These are phyloP conservation scores for Agapostemon virescens DNA, from an alignment of 2,888 invertebrate genomes.

Conservation along the genomic window DNA sequence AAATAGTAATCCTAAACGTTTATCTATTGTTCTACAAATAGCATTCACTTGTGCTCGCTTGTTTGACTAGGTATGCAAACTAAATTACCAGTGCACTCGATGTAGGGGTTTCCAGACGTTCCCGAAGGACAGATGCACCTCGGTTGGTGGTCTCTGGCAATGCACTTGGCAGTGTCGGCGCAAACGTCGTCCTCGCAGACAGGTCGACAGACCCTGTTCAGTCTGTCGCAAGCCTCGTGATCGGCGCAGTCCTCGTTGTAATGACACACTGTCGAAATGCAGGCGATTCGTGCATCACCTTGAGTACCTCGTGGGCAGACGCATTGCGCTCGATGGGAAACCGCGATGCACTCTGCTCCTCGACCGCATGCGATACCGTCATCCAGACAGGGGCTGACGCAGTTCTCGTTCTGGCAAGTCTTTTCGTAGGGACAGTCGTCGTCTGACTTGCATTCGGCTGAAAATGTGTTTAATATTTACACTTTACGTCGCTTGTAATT, in stretches of 20 bases:
- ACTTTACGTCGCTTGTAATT: not conserved
- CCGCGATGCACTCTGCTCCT: slow-evolving; percentile 88
- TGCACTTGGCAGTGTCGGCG: slow-evolving; percentile 89
- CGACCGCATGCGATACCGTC: slow-evolving; percentile 88
- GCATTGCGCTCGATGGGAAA: slow-evolving; percentile 90
- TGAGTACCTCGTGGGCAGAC: slow-evolving; percentile 92
- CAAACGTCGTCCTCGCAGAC: slow-evolving; percentile 92
- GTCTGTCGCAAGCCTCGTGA: slow-evolving; percentile 90
- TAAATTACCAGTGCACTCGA: slow-evolving; percentile 83
- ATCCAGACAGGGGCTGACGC: slow-evolving; percentile 88
- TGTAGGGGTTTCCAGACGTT: slow-evolving; percentile 89
- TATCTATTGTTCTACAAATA: not conserved
- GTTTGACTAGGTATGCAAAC: not conserved
- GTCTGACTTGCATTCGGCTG: slow-evolving; percentile 91
- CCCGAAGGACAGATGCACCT: slow-evolving; percentile 89
- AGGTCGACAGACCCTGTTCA: slow-evolving; percentile 90
- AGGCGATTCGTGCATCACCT: slow-evolving; percentile 90
- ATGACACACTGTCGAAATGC: slow-evolving; percentile 91
- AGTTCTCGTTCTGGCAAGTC: slow-evolving; percentile 89
- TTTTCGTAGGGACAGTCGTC: slow-evolving; percentile 92
- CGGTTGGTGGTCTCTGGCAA: slow-evolving; percentile 88
- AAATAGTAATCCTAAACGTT: no score
- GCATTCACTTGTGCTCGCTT: not conserved
- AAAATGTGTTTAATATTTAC: slow-evolving; percentile 29
- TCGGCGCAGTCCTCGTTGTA: slow-evolving; percentile 94